Base-by-base conservation (phyloP, 2,113 vertebrate species). In the Pseudorhombus dupliciocellatus region DNA sequence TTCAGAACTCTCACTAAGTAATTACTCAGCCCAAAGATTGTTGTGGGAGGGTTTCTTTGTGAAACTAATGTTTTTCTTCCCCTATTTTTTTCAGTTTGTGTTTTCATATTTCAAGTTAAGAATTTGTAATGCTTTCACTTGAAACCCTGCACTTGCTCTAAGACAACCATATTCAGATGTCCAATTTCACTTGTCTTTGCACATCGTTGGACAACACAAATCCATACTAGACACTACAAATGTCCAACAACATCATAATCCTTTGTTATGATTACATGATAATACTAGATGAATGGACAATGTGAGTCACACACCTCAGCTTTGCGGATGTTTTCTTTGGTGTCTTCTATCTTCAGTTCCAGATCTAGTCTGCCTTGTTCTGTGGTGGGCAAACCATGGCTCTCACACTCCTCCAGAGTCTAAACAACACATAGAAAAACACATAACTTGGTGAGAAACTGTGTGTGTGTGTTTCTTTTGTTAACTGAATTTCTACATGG, bases 241-340 rank as follows among this genome's bases (percentile, higher is more conserved):
- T 37, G 4, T 37, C 34, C 34, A 11, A 37, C 34, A 3, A 37
- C 12, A 11, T 37, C n/a, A n/a, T n/a, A n/a, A 37, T 34, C 34
- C 11, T 37, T 11, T 1, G 11, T 37, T 37, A 37, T 37, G 2
- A 34, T 34, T 34, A 34, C 1, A 51, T 51, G 9, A 21, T 51
- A 8, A 21, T 51, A 8, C 21, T 9, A 51, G 10, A 52, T 24
- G 51, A 54, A 61, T 21, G 25, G 3, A 52, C 24, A 11, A 24
- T 65, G 2, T 28, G 60, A 61, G 56, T 53, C 37, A 81, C 89
- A 64, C 14, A 91, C 98, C 96, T 99, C 96, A 10, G 98, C 95
- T 92, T 98, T 98, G 78, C 98, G 97, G 31, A 99, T 97, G 75
- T 91, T 95, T 90, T 98, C 97, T 93, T 94, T 96, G 84, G 96